phyloP scores from a whole-genome alignment of 2,797 vertebrate species.

The Megaceryle alcyon region DNA sequence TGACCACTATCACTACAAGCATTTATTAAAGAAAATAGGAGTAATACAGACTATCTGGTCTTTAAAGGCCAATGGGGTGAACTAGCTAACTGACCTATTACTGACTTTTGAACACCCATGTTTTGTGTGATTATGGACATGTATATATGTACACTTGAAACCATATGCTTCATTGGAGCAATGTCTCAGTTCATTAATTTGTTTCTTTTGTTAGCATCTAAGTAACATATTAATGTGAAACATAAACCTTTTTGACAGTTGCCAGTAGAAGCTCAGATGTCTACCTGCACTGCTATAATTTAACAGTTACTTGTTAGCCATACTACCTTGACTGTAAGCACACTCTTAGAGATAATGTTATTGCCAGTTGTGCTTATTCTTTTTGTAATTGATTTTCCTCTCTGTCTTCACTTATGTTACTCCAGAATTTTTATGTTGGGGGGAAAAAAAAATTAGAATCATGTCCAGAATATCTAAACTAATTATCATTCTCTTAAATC shows the following conservation, averaged over 20 bases:
- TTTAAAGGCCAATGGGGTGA: background rate
- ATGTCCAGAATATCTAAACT: background rate
- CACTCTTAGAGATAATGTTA: background rate
- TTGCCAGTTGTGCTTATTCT: background rate
- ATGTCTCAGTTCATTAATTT: background rate
- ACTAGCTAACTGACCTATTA: background rate
- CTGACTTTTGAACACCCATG: background rate
- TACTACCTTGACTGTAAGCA: fast-evolving
- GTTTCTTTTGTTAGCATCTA: background rate
- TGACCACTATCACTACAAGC: background rate
- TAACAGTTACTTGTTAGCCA: background rate
- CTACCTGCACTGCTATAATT: background rate
- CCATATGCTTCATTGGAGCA: background rate
- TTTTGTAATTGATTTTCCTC: background rate
- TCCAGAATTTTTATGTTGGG: background rate
- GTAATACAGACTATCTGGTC: background rate
- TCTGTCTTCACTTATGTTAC: background rate
- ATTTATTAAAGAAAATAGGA: background rate
- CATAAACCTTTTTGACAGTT: background rate
- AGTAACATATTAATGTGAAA: background rate
- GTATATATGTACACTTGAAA: background rate
- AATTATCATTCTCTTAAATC: background rate
- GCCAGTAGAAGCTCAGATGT: background rate
- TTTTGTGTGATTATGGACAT: background rate
- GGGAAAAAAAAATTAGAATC: background rate